Evolutionary conservation across 2,113 vertebrate species (phyloP).

Genomic region (Silurus meridionalis): DNA sequence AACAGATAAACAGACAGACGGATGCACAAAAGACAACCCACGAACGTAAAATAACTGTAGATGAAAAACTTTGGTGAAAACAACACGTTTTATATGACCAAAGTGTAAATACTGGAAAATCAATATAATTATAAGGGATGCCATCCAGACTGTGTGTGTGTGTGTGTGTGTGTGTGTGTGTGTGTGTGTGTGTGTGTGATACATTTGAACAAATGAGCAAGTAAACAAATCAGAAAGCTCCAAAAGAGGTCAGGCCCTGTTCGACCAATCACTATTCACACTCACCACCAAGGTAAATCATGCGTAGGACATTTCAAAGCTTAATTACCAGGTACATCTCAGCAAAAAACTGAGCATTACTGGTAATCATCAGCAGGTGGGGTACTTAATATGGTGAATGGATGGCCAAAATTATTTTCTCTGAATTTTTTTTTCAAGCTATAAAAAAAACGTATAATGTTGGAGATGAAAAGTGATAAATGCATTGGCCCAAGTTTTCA

Average conservation of each 20-base stretch:
- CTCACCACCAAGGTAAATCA: conserved; percentile 71
- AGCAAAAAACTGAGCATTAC: conserved; percentile 69
- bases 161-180: conserved; percentile 17
- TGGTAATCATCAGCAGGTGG: conserved; percentile 73
- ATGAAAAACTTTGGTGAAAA: neutral
- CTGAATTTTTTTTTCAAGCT: conserved; percentile 44
- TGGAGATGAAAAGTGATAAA: conserved; percentile 31
- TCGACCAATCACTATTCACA: conserved; percentile 65
- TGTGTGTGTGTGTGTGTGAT: neutral
- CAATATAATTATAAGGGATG: conserved; percentile 41
- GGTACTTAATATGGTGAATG: conserved; percentile 54
- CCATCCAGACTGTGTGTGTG: conserved; percentile 3
- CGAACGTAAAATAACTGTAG: neutral
- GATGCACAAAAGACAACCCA: neutral
- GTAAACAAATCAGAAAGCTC: conserved; percentile 53
- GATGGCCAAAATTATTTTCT: conserved; percentile 42
- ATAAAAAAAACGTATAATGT: conserved; percentile 34
- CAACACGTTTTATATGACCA: conserved; percentile 12
- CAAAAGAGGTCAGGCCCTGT: conserved; percentile 44
- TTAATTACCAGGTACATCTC: conserved; percentile 73
- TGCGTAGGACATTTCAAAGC: conserved; percentile 73
- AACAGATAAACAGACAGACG: neutral
- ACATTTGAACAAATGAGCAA: conserved; percentile 43
- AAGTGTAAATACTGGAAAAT: conserved; percentile 29
- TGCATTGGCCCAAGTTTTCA: conserved; percentile 4